phyloP scores from a whole-genome alignment of 2,797 vertebrate species.

The Poecilia velifera region DNA sequence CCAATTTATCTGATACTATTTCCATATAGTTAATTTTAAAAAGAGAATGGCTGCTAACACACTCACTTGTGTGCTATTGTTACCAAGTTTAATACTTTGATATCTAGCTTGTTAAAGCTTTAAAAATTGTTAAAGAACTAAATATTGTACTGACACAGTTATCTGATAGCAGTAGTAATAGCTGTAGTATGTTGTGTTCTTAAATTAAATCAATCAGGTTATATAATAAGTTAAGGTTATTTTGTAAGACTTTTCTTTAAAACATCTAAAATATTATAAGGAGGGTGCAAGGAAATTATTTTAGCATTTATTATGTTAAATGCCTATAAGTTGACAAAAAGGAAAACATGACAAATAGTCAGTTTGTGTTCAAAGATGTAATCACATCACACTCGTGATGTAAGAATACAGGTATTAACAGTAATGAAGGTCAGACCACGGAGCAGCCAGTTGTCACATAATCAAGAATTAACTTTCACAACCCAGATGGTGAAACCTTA shows the following conservation, averaged over 20 bases:
- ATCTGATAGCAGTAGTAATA: background rate
- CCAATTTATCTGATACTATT: background rate
- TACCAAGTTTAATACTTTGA: background rate
- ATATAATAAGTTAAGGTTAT: background rate
- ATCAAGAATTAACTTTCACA: conserved; percentile 58
- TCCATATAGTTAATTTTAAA: background rate
- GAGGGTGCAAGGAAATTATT: background rate
- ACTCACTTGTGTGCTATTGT: background rate
- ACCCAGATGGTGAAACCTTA: conserved; percentile 66
- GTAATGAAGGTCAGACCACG: conserved; percentile 32
- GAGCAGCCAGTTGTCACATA: conserved; percentile 44
- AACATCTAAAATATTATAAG: background rate
- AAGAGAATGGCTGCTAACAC: background rate
- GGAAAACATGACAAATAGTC: background rate
- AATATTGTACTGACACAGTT: background rate
- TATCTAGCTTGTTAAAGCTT: background rate
- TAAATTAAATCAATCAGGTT: background rate
- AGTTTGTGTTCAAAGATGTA: background rate
- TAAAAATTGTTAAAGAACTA: background rate
- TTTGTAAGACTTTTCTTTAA: background rate
- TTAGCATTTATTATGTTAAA: background rate
- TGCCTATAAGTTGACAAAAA: background rate
- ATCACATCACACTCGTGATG: conserved; percentile 8
- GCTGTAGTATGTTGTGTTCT: background rate
- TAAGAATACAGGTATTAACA: conserved; percentile 5